Conservation (phyloP, 2,113 vertebrate genomes). For the Onychorhynchus coronatus region DNA sequence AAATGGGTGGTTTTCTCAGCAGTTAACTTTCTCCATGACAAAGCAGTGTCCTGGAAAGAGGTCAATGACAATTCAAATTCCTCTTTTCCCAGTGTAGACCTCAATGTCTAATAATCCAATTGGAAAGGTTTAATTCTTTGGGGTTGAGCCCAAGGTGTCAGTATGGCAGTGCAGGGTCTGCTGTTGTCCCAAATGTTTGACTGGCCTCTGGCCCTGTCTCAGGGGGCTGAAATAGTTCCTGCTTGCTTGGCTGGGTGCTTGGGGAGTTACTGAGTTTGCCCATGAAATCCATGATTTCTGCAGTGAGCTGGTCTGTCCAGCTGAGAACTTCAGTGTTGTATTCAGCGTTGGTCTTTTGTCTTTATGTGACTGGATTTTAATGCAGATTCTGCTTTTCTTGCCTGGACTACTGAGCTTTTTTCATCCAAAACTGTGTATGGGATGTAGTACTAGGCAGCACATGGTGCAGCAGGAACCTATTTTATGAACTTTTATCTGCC, state of each 20-base stretch:
- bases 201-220: background rate
- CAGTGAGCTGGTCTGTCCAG: background rate
- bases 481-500: background rate
- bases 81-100: background rate
- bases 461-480: background rate
- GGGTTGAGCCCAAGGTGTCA: background rate
- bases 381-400: background rate
- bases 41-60: background rate
- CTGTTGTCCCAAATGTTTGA: too few relatives aligned
- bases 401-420: background rate
- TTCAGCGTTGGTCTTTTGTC: background rate
- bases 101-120: background rate
- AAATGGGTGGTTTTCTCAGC: background rate
- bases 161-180: background rate
- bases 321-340: background rate
- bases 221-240: background rate
- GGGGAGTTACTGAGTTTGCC: background rate
- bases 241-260: background rate
- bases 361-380: background rate
- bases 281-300: fast-evolving
- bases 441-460: background rate
- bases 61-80: background rate
- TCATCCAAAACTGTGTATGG: background rate
- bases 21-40: background rate
- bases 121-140: background rate